Evolutionary conservation across 2,888 invertebrate genomes (phyloP).

Genomic region (Cheilosia scutellata): DNA sequence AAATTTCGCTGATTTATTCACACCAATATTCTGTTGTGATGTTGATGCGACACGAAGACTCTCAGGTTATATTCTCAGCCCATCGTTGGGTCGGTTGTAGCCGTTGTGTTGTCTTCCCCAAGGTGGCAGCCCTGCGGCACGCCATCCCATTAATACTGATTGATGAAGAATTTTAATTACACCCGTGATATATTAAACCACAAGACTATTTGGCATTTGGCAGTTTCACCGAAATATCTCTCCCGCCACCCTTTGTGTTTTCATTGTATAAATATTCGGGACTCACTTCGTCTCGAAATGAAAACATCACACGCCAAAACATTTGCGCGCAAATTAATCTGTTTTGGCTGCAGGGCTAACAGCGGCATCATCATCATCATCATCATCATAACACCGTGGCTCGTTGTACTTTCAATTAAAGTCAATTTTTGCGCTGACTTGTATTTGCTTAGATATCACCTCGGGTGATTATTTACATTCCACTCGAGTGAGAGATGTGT

Average conservation of each 20-base stretch:
- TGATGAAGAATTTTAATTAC: conserved; percentile 76
- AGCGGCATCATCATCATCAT: conserved; percentile 19
- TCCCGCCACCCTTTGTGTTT: not conserved
- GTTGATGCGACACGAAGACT: too few relatives aligned
- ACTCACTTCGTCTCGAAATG: conserved; percentile 42
- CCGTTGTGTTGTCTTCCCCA: conserved; percentile 11
- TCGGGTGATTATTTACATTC: conserved; percentile 66
- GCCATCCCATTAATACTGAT: conserved; percentile 73
- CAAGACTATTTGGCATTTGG: conserved; percentile 72
- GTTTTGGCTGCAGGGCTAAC: conserved; percentile 50
- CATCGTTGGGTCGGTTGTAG: not conserved
- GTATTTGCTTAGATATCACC: conserved; percentile 58
- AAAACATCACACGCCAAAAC: conserved; percentile 66
- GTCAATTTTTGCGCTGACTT: conserved; percentile 25
- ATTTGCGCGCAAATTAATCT: conserved; percentile 71
- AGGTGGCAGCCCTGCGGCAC: conserved; percentile 66
- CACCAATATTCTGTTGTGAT: conserved; percentile 35
- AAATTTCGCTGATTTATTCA: conserved; percentile 70
- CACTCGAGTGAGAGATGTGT: conserved; percentile 33
- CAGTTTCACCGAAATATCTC: not conserved
- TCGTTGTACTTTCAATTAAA: conserved; percentile 73
- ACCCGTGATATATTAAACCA: conserved; percentile 74
- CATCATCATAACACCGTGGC: conserved; percentile 50
- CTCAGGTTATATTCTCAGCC: too few relatives aligned
- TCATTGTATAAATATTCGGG: not conserved